These are phyloP conservation scores for Sylvilagus bachmani DNA, from an alignment of 2,113 vertebrate species.

Conservation along the genomic window DNA sequence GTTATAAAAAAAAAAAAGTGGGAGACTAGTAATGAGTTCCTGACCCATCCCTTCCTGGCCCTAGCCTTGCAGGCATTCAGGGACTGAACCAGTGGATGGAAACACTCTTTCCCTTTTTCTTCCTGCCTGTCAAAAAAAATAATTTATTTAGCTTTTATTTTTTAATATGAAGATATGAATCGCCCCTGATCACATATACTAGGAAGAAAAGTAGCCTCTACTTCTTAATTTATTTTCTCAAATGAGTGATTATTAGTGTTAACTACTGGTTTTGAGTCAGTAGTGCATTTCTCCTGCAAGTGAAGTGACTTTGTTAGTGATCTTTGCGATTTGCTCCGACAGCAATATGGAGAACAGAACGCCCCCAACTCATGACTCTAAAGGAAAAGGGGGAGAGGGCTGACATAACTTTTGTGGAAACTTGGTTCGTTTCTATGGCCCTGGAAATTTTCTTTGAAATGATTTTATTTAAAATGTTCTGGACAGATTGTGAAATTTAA, in stretches of 20 bases:
- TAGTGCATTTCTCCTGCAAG: not conserved
- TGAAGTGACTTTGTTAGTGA: slow-evolving; percentile 32
- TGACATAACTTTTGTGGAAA: slow-evolving; percentile 45
- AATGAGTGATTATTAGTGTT: not conserved
- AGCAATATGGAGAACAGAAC: not conserved
- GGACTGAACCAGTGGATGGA: too few relatives aligned
- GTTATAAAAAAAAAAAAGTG: too few relatives aligned
- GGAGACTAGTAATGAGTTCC: too few relatives aligned
- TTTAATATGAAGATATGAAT: not conserved
- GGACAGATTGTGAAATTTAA: not conserved
- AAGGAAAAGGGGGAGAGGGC: not conserved
- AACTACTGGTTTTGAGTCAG: not conserved
- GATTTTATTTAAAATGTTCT: slow-evolving; percentile 30
- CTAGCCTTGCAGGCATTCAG: too few relatives aligned
- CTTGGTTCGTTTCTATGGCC: not conserved
- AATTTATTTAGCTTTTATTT: not conserved
- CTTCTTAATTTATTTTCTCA: slow-evolving; percentile 6
- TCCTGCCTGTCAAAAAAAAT: too few relatives aligned
- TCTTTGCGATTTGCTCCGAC: not conserved
- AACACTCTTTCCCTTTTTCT: too few relatives aligned
- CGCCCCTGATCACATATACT: not conserved
- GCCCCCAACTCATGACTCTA: not conserved
- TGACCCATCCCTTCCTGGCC: too few relatives aligned
- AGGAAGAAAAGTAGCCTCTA: not conserved
- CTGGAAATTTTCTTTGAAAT: slow-evolving; percentile 18